phyloP scores from a whole-genome alignment of 2,113 vertebrate genomes.

The Onychorhynchus coronatus region DNA sequence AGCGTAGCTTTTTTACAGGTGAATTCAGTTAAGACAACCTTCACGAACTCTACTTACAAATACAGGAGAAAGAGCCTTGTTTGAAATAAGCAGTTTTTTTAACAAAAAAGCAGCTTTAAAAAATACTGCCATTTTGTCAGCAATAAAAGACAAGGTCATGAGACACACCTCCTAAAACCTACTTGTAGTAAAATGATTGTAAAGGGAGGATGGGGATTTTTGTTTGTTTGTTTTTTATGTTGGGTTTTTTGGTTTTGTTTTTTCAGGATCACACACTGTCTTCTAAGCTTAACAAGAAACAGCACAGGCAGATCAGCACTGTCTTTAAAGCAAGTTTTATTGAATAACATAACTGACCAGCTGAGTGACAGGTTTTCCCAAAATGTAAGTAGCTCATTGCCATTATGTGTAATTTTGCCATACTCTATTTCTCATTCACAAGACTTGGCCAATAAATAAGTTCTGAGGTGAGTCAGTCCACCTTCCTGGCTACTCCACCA shows the following conservation, averaged over 20 bases:
- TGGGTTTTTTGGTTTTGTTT: not conserved
- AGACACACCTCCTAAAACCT: not conserved
- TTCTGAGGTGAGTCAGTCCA: not conserved
- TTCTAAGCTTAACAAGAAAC: not conserved
- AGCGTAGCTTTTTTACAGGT: no score
- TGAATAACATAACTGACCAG: not conserved
- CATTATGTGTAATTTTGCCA: not conserved
- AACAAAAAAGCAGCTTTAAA: not conserved
- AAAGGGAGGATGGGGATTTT: not conserved
- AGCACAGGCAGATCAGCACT: not conserved
- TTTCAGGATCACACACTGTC: not conserved
- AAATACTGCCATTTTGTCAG: not conserved
- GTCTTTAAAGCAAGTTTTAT: not conserved
- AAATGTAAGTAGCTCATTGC: not conserved
- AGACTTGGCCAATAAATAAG: not conserved
- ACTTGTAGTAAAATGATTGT: not conserved
- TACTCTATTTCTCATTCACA: not conserved
- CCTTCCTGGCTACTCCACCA: not conserved
- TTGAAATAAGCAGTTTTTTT: not conserved
- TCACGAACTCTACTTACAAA: not conserved
- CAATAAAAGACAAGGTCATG: not conserved
- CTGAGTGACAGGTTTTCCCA: not conserved
- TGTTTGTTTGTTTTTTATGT: not conserved
- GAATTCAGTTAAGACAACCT: not conserved
- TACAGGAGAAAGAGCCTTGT: not conserved